Percentiles rank a stretch among this genome's conserved stretches.
Evolutionary conservation across 1,140 invertebrate genomes (phyloP).

Genomic region (Sminthurides bifidus): DNA sequence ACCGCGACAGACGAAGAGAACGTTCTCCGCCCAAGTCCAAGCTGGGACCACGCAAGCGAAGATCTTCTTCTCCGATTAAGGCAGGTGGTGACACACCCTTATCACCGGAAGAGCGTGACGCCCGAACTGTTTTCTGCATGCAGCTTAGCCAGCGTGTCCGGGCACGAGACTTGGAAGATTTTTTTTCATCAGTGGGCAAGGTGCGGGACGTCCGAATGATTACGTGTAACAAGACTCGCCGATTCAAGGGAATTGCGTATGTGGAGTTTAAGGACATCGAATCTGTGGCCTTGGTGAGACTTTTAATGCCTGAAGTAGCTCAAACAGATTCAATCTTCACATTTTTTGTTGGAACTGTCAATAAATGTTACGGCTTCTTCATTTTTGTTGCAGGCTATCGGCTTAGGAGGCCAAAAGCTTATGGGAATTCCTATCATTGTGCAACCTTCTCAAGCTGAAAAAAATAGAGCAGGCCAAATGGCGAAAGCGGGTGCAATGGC

Average conservation of each 20-base stretch:
- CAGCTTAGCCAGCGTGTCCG: constrained; percentile 87
- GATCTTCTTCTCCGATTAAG: constrained; percentile 28
- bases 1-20: constrained; percentile 36
- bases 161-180: constrained; percentile 94
- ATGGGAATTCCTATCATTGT: constrained; percentile 97
- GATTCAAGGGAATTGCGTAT: constrained; percentile 98
- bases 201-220: constrained; percentile 97
- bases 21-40: constrained; percentile 31
- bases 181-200: constrained; percentile 97
- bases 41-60: constrained; percentile 31
- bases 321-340: no score
- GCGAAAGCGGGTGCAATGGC: constrained; percentile 42
- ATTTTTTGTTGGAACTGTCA: no score
- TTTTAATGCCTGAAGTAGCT: no score
- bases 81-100: constrained; percentile 38
- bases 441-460: constrained; percentile 96
- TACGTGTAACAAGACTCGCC: constrained; percentile 95
- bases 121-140: constrained; percentile 96
- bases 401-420: constrained; percentile 87
- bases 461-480: constrained; percentile 83
- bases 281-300: constrained; percentile 77
- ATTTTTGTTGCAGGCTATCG: constrained; percentile 63
- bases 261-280: constrained; percentile 98
- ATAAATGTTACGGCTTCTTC: constrained; percentile 17
- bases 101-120: constrained; percentile 94